Base-by-base conservation (phyloP, 1,140 invertebrate species). In the Hyposmocoma kahamanoa region DNA sequence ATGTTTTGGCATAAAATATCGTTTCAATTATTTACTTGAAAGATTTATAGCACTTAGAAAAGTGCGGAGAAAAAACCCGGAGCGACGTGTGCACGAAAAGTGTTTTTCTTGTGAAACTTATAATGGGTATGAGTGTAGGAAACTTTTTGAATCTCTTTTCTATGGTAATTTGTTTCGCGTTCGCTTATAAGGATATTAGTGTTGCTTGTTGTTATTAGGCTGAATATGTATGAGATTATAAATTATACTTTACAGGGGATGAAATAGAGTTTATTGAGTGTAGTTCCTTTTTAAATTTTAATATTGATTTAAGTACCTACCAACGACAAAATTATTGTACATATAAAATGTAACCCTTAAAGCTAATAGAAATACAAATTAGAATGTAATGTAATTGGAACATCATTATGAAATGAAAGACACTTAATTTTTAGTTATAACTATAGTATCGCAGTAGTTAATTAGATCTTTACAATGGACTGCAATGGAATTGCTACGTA, bases 1-100 rank as follows among this genome's bases (percentile, higher is more conserved):
- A 82, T 85, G 82, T 83, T 84, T 84, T 82, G 82, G 82, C 82
- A 85, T 83, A 85, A 85, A 85, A 85, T 85, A 85, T 85, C 78
- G 79, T 83, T 85, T 85, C 82, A 85, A 85, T 85, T 85, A 85
- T 85, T 85, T 85, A 85, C 79, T 71, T 76, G 78, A 81, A 72
- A 83, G 82, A 85, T 85, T 85, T 85, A 85, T 83, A 45, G 76
- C 72, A 80, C 81, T 85, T 85, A 83, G 79, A 81, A 79, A 85
- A 85, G 75, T 83, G 78, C 77, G 78, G 72, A 72, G 77, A 81
- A 85, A 84, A 82, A 83, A 85, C 72, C 67, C 69, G 67, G 62
- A 80, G 75, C 66, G 82, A 85, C 78, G 80, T 83, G 80, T 83
- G 82, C 78, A 75, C 64, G 73, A 76, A 84, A 85, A 85, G 70